phyloP scores from a whole-genome alignment of 1,140 invertebrate genomes.

The Rhysida immarginata region DNA sequence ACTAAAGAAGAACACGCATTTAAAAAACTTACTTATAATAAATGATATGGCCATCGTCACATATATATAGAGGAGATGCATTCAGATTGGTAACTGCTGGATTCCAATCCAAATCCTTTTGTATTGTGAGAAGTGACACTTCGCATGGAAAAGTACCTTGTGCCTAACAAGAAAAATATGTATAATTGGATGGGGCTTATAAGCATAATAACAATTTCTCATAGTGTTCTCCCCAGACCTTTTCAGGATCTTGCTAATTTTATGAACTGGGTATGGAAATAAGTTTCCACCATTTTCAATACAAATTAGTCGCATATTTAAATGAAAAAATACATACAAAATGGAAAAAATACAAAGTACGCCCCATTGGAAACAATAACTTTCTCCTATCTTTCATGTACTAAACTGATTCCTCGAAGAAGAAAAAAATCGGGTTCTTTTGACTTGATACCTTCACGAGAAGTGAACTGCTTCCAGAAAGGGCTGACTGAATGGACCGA shows the following conservation, averaged over 20 bases:
- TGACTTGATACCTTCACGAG: no score
- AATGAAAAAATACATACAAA: conserved; percentile 1
- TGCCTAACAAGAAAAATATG: conserved; percentile 21
- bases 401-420: no score
- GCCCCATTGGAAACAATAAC: no score
- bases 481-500: no score
- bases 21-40: conserved; percentile 37
- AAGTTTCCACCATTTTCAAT: no score
- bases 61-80: conserved; percentile 34
- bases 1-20: background rate
- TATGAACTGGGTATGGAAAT: no score
- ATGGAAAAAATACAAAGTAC: no score
- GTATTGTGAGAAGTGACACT: conserved; percentile 38
- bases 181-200: background rate
- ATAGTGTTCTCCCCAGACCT: background rate
- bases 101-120: conserved; percentile 41
- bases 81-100: conserved; percentile 30
- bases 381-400: no score
- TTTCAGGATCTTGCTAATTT: background rate
- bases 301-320: background rate
- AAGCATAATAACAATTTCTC: background rate
- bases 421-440: no score
- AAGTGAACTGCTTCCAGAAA: no score
- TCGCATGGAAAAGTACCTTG: conserved; percentile 41
- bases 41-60: conserved; percentile 41